Evolutionary conservation across 2,888 invertebrate genomes (phyloP).

Genomic region (Temnothorax unifasciatus): DNA sequence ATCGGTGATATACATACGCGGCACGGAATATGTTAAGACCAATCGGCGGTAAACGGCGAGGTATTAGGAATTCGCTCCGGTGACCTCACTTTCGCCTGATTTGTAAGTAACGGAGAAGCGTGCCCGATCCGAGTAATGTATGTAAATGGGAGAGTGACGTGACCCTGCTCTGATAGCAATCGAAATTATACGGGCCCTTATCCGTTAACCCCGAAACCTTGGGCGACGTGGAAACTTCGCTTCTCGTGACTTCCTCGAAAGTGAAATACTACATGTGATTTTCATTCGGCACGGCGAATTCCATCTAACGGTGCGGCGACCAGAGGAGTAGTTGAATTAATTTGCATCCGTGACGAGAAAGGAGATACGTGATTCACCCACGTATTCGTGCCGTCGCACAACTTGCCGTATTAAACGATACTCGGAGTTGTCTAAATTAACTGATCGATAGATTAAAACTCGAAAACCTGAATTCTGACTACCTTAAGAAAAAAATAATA

Average conservation of each 20-base stretch:
- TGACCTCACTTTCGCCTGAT: constrained; percentile 75
- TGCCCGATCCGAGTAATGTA: constrained; percentile 66
- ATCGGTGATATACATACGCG: not conserved
- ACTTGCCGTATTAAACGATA: constrained; percentile 6
- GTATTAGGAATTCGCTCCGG: constrained; percentile 36
- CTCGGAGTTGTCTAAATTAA: not conserved
- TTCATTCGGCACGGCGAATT: constrained; percentile 30
- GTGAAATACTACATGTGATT: constrained; percentile 47
- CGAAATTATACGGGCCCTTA: constrained; percentile 54
- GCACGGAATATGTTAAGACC: not conserved
- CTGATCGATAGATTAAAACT: not conserved
- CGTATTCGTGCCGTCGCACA: constrained; percentile 13
- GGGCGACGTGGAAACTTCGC: constrained; percentile 15
- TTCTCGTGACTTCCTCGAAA: constrained; percentile 45
- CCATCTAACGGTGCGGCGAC: constrained; percentile 50
- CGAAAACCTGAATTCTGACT: not conserved
- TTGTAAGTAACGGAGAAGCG: constrained; percentile 61
- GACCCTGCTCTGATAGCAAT: constrained; percentile 25
- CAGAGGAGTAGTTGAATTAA: constrained; percentile 39
- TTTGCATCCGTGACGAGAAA: constrained; percentile 42
- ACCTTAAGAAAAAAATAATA: not conserved
- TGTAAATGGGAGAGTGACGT: constrained; percentile 27
- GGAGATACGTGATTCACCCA: constrained; percentile 46
- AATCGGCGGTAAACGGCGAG: constrained; percentile 34
- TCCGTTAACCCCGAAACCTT: constrained; percentile 68